Conservation (phyloP, 2,888 invertebrate genomes). For the Chrysopilus asiliformis region DNA sequence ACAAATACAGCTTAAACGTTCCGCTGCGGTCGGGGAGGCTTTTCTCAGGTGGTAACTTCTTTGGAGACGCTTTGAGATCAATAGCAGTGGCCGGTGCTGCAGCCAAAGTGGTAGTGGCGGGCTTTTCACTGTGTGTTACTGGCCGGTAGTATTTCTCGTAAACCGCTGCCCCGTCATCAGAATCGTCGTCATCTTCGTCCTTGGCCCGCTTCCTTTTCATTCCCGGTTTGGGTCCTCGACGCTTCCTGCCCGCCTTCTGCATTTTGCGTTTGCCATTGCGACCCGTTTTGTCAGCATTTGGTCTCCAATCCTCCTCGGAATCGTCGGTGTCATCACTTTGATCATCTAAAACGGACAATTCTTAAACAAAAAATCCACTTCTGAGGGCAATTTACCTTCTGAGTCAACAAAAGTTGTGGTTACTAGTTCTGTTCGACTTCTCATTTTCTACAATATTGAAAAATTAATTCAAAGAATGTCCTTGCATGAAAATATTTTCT, state of each 20-base stretch:
- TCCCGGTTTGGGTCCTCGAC: not conserved
- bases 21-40: slow-evolving; percentile 2
- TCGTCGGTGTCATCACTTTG: slow-evolving; percentile 33
- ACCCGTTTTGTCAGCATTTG: slow-evolving; percentile 24
- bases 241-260: not conserved
- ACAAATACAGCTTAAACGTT: slow-evolving; percentile 24
- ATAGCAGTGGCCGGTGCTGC: not conserved
- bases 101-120: not conserved
- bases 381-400: too few relatives aligned
- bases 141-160: not conserved
- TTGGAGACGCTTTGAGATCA: slow-evolving; percentile 3
- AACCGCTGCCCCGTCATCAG: not conserved
- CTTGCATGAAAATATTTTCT: too few relatives aligned
- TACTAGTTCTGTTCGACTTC: slow-evolving; percentile 33
- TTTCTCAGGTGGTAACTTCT: slow-evolving; percentile 4
- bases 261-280: slow-evolving; percentile 10
- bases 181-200: not conserved
- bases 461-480: too few relatives aligned
- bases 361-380: too few relatives aligned
- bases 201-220: not conserved
- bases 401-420: slow-evolving; percentile 35
- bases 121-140: not conserved
- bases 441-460: too few relatives aligned
- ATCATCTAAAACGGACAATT: too few relatives aligned
- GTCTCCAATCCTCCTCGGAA: slow-evolving; percentile 36